Percentiles rank a stretch among this genome's conserved stretches.
Conservation (phyloP, 1,140 invertebrate genomes). For the Melipona quadrifasciata region DNA sequence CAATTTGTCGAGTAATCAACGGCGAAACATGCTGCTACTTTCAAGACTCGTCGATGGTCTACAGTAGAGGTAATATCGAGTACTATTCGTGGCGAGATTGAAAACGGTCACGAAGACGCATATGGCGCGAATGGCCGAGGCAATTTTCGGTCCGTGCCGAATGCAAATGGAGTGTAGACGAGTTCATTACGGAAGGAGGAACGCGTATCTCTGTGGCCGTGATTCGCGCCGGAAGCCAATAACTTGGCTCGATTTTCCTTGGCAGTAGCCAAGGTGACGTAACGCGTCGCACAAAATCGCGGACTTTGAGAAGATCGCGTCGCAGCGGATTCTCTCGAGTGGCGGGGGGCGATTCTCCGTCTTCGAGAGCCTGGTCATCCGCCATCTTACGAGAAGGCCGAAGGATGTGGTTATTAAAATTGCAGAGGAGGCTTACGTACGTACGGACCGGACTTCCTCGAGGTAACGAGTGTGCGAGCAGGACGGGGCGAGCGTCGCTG, state of each 20-base stretch:
- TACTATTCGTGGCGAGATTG: background rate
- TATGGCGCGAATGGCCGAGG: background rate
- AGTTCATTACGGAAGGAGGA: conserved; percentile 29
- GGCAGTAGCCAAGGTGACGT: conserved; percentile 7
- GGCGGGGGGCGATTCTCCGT: background rate
- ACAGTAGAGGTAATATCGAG: background rate
- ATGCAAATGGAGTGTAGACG: conserved; percentile 44
- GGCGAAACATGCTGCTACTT: background rate
- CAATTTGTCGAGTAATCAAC: conserved; percentile 12
- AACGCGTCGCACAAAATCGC: background rate
- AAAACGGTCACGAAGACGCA: background rate
- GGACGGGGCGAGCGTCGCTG: background rate
- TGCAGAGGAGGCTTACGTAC: conserved; percentile 72
- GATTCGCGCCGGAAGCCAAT: background rate
- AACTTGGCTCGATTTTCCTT: conserved; percentile 28
- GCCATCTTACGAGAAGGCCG: conserved; percentile 76
- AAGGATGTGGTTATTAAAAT: conserved; percentile 81
- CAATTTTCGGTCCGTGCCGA: conserved; percentile 27
- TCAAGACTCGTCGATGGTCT: background rate
- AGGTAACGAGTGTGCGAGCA: conserved; percentile 64
- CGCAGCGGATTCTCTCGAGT: background rate
- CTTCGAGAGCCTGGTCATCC: conserved; percentile 60
- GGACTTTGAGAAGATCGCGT: conserved; percentile 12
- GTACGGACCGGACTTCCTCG: conserved; percentile 77
- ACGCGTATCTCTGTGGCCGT: background rate